Conservation (phyloP, 2,888 invertebrate genomes). For the Drosophila ustulata region DNA sequence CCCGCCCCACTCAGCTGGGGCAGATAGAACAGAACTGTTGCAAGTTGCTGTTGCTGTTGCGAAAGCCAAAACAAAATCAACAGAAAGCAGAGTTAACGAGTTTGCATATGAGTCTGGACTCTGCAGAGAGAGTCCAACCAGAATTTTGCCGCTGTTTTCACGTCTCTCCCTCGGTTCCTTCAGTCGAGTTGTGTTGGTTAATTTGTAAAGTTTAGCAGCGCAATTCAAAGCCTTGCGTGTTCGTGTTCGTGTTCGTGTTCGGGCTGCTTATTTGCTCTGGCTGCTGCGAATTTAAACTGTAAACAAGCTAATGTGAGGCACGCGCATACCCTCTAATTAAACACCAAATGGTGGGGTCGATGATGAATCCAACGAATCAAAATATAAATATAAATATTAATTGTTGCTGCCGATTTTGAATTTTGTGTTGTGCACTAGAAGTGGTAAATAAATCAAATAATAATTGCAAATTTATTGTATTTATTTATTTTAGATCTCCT, state of each 20-base stretch:
- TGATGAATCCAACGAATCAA: too few relatives aligned
- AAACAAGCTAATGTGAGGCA: not conserved
- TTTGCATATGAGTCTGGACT: not conserved
- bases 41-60: not conserved
- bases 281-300: not conserved
- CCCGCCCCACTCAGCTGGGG: not conserved
- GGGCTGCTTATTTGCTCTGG: not conserved
- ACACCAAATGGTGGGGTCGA: too few relatives aligned
- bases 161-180: not conserved
- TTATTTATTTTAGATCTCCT: too few relatives aligned
- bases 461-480: too few relatives aligned
- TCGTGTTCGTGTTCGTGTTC: not conserved
- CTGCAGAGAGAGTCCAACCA: not conserved
- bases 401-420: too few relatives aligned
- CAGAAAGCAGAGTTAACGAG: slow-evolving; percentile 2
- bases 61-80: slow-evolving; percentile 2
- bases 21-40: not conserved
- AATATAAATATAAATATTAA: too few relatives aligned
- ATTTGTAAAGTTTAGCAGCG: slow-evolving; percentile 1
- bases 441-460: too few relatives aligned
- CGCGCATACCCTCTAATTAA: not conserved
- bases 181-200: not conserved
- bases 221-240: not conserved
- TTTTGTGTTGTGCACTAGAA: too few relatives aligned
- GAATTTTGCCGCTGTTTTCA: not conserved